Evolutionary conservation across 2,113 vertebrate genomes (phyloP), one percentile per base, ranked within the genome.

Genomic region (Ailuropoda melanoleuca): DNA sequence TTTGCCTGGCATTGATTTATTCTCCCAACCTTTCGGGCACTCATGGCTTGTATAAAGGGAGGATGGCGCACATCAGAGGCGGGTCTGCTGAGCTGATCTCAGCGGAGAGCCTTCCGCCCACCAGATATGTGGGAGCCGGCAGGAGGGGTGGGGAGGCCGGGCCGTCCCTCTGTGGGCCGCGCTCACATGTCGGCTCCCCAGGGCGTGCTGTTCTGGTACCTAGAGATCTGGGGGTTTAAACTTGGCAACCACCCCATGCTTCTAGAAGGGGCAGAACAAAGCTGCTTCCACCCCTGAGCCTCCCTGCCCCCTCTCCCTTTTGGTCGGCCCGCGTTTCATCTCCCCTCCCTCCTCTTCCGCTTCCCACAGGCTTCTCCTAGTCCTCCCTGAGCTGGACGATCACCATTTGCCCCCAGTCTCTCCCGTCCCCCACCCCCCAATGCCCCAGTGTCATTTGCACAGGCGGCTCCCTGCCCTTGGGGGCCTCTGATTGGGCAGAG

Each of bases 1-100:
- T 60, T 56, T 18, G 64, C 75, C 87, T 68, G 84, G 89, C 77
- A 39, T 75, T 78, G 94, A 87, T 95, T 96, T 90, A 84, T 75
- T 46, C 82, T 84, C 70, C 60, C 80, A 62, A 72, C 70, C 75
- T 94, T 60, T 83, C 43, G 9, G 85, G 68, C 50, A 12, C 55
- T 86, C 1, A 0, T 1, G 21, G 64, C 93, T 75, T 11, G 23
- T 31, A 11, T 12, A 56, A n/a, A 43, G 48, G 85, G 66, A 82
- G 75, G 56, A 19, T 8, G 0, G 12, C 0, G 12, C 75, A 58
- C 85, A 50, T 85, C 77, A 21, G 93, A 60, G 75, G 88, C 23
- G 0, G n/a, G 88, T 21, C 70, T 90, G 91, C 37, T 1, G 29
- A 48, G 66, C 77, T 82, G 81, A 78, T 81, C 70, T 82, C 81